phyloP scores from a whole-genome alignment of 2,113 vertebrate genomes.

The Zosterops borbonicus region DNA sequence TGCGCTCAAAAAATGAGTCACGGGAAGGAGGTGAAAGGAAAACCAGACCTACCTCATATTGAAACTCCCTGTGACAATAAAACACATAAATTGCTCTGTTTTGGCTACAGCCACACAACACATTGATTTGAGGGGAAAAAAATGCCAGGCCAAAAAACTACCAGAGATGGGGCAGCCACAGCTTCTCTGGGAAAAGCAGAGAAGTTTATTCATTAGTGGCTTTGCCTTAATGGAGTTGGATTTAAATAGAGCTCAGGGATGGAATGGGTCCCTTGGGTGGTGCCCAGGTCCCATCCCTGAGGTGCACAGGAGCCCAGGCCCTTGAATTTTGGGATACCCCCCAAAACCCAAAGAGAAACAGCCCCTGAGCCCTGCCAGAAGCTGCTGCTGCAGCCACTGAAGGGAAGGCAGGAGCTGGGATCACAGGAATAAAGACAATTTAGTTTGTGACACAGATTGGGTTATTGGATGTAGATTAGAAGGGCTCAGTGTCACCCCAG shows the following conservation, averaged over 20 bases:
- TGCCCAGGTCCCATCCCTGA: accelerated
- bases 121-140: accelerated
- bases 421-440: neutral
- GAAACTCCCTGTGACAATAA: neutral
- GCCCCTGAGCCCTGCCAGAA: too few relatives aligned
- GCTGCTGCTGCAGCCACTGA: neutral
- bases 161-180: neutral
- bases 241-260: accelerated
- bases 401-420: neutral
- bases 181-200: neutral
- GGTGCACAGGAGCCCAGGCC: neutral
- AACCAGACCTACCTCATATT: neutral
- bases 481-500: neutral
- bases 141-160: accelerated
- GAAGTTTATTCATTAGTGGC: neutral
- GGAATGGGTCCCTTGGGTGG: neutral
- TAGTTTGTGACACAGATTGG: neutral
- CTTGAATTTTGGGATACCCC: neutral
- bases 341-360: neutral
- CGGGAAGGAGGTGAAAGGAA: slow-evolving; percentile 19
- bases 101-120: neutral
- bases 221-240: neutral
- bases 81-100: neutral
- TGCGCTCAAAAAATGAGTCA: neutral
- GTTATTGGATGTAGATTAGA: neutral